These are phyloP conservation scores for Cheilosia urbana DNA, from an alignment of 2,888 invertebrate species.

Conservation along the genomic window DNA sequence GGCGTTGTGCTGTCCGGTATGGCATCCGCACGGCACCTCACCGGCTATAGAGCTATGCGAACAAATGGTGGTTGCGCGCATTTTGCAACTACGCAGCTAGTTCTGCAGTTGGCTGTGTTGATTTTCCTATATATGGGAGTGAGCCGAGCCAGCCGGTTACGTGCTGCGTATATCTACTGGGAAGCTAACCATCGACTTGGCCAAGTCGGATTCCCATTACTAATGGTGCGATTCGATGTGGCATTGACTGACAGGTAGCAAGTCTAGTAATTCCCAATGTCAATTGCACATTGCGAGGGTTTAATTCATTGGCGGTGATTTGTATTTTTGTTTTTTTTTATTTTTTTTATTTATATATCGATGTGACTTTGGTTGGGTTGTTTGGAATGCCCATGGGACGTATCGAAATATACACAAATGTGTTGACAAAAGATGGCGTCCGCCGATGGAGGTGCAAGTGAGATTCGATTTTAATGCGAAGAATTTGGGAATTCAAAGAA, in stretches of 20 bases:
- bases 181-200: slow-evolving; percentile 17
- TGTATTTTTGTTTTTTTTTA: slow-evolving; percentile 33
- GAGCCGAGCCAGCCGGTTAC: slow-evolving; percentile 14
- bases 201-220: slow-evolving; percentile 68
- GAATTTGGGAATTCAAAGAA: no score
- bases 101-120: slow-evolving; percentile 49
- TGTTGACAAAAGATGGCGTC: slow-evolving; percentile 7
- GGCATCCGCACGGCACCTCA: background rate
- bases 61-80: slow-evolving; percentile 62
- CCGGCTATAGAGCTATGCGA: slow-evolving; percentile 21
- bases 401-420: slow-evolving; percentile 22
- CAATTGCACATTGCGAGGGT: slow-evolving; percentile 69
- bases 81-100: slow-evolving; percentile 5
- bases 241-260: slow-evolving; percentile 74
- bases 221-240: slow-evolving; percentile 75
- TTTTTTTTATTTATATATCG: no score
- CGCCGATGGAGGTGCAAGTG: slow-evolving; percentile 3
- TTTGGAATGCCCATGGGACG: slow-evolving; percentile 44
- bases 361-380: slow-evolving; percentile 7
- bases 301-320: slow-evolving; percentile 72
- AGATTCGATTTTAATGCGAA: slow-evolving; percentile 8
- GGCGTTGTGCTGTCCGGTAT: background rate
- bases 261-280: slow-evolving; percentile 74
- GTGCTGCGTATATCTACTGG: background rate
- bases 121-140: slow-evolving; percentile 59